phyloP scores from a whole-genome alignment of 1,140 invertebrate species.

The Diabrotica virgifera region DNA sequence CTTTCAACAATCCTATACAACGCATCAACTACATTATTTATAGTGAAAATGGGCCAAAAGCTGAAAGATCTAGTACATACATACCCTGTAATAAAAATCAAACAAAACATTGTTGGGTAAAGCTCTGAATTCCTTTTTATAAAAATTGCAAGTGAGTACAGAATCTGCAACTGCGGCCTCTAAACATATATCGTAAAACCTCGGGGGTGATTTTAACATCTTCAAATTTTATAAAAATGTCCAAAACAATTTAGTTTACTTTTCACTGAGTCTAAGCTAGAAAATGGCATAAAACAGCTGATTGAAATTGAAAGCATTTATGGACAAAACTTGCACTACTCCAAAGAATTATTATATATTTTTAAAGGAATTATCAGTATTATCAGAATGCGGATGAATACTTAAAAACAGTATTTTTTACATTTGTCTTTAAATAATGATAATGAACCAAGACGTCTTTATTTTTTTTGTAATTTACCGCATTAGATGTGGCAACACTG shows the following conservation, averaged over 20 bases:
- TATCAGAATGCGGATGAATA: too few relatives aligned
- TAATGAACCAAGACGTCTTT: too few relatives aligned
- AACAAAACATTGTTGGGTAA: slow-evolving; percentile 61
- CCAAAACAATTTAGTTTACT: neutral
- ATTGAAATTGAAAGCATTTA: neutral
- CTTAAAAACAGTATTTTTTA: too few relatives aligned
- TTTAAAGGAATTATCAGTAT: too few relatives aligned
- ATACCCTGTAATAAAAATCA: slow-evolving; percentile 67
- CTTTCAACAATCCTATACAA: too few relatives aligned
- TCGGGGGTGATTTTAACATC: neutral
- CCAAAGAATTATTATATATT: too few relatives aligned
- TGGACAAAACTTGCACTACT: too few relatives aligned
- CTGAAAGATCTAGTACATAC: slow-evolving; percentile 21
- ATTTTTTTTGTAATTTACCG: too few relatives aligned
- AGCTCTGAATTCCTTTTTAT: slow-evolving; percentile 30
- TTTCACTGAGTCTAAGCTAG: neutral
- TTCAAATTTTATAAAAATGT: neutral
- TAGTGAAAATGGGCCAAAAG: too few relatives aligned
- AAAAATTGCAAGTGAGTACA: slow-evolving; percentile 26
- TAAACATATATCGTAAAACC: slow-evolving; percentile 31
- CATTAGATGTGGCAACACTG: too few relatives aligned
- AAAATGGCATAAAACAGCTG: neutral
- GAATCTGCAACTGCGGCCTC: slow-evolving; percentile 27
- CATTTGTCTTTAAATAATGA: too few relatives aligned
- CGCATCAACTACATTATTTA: too few relatives aligned